phyloP scores from a whole-genome alignment of 2,888 invertebrate genomes.

The Apamea anceps region DNA sequence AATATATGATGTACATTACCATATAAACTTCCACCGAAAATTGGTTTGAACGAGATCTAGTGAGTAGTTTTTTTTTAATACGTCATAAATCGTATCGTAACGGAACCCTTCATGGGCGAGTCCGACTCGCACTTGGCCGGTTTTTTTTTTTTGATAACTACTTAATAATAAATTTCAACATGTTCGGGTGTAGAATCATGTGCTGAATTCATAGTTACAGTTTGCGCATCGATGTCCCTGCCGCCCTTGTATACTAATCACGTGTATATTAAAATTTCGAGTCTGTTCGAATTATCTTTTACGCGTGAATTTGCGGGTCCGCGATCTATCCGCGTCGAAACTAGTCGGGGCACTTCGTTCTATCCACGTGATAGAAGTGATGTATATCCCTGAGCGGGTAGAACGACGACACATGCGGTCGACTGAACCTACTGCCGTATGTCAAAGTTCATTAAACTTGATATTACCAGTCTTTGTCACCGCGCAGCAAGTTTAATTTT shows the following conservation, averaged over 20 bases:
- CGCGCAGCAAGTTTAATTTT: background rate
- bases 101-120: too few species aligned
- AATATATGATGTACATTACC: too few species aligned
- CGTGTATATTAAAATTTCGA: background rate
- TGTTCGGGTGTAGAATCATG: background rate
- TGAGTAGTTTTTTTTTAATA: too few species aligned
- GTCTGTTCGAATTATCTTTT: background rate
- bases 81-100: too few species aligned
- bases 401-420: background rate
- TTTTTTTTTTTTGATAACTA: background rate
- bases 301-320: background rate
- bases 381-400: background rate
- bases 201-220: background rate
- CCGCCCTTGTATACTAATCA: background rate
- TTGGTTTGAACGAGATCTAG: too few species aligned
- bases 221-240: background rate
- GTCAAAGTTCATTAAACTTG: slow-evolving; percentile 22
- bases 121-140: too few species aligned
- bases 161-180: background rate
- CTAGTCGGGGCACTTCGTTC: background rate
- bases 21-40: too few species aligned
- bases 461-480: background rate
- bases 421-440: background rate
- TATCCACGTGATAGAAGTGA: background rate
- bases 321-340: background rate